These are phyloP conservation scores for Chaetura pelagica DNA, from an alignment of 2,113 vertebrate genomes.

Conservation along the genomic window DNA sequence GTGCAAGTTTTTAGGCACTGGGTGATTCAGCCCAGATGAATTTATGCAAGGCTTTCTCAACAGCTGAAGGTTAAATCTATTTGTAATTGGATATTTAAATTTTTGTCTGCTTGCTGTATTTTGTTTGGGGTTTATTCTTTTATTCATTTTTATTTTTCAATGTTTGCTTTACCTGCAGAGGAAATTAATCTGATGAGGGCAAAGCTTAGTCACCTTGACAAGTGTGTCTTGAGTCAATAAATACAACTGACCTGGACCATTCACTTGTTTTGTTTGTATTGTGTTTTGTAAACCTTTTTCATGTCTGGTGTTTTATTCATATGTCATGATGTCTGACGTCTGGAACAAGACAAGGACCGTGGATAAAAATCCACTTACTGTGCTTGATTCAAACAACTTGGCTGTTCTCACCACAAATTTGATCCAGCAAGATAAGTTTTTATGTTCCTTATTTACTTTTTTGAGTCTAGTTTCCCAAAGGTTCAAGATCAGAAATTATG, in stretches of 20 bases:
- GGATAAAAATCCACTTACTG: background rate
- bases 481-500: background rate
- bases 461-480: background rate
- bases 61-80: background rate
- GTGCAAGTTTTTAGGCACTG: background rate
- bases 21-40: background rate
- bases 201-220: background rate
- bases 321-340: background rate
- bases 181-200: background rate
- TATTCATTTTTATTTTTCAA: background rate
- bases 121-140: background rate
- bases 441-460: background rate
- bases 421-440: background rate
- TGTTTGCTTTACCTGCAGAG: background rate
- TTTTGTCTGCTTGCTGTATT: no score
- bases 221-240: constrained; percentile 7
- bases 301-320: constrained; percentile 38
- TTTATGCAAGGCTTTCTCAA: background rate
- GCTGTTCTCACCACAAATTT: background rate
- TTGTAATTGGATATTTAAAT: background rate
- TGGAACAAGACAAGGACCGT: background rate
- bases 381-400: background rate
- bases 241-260: background rate
- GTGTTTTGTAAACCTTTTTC: constrained; percentile 6
- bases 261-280: background rate